A percentile compares a stretch with the other conserved stretches of the same genome.
These are phyloP conservation scores for Drosophila fuyamai DNA, from an alignment of 1,140 invertebrate species.

Conservation along the genomic window DNA sequence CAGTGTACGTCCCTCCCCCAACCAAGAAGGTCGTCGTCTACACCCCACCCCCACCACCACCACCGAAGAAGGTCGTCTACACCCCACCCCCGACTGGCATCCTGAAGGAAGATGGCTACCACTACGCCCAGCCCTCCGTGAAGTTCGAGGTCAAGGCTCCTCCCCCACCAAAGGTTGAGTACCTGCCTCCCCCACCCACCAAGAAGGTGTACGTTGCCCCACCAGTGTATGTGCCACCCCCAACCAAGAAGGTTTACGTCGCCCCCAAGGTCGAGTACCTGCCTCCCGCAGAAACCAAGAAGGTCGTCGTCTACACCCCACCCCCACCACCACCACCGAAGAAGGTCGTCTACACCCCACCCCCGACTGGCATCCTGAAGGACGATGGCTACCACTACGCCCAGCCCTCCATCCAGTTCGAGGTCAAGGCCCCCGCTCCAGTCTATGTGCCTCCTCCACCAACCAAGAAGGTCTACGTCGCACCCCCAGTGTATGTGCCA, in stretches of 20 bases:
- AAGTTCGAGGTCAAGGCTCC: constrained; percentile 21
- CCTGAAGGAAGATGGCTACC: constrained; percentile 36
- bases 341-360: constrained; percentile 29
- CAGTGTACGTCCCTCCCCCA: constrained; percentile 27
- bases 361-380: constrained; percentile 21
- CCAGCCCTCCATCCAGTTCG: constrained; percentile 24
- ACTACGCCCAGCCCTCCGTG: constrained; percentile 29
- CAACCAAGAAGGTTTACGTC: constrained; percentile 34
- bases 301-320: constrained; percentile 39
- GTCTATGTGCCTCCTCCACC: constrained; percentile 29
- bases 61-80: constrained; percentile 32
- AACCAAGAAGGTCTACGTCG: constrained; percentile 27
- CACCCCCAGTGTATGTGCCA: constrained; percentile 6
- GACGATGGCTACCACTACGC: constrained; percentile 39
- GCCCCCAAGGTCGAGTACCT: constrained; percentile 42
- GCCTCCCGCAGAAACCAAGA: constrained; percentile 29
- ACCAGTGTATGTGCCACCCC: constrained; percentile 15
- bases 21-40: constrained; percentile 34
- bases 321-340: constrained; percentile 43
- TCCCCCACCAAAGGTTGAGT: constrained; percentile 31
- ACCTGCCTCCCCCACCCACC: constrained; percentile 30
- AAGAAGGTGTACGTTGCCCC: constrained; percentile 22
- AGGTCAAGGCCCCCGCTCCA: constrained; percentile 15
- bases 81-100: constrained; percentile 21
- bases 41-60: constrained; percentile 38